These are phyloP conservation scores for Luperina nickerlii DNA, from an alignment of 2,888 invertebrate genomes.

Conservation along the genomic window DNA sequence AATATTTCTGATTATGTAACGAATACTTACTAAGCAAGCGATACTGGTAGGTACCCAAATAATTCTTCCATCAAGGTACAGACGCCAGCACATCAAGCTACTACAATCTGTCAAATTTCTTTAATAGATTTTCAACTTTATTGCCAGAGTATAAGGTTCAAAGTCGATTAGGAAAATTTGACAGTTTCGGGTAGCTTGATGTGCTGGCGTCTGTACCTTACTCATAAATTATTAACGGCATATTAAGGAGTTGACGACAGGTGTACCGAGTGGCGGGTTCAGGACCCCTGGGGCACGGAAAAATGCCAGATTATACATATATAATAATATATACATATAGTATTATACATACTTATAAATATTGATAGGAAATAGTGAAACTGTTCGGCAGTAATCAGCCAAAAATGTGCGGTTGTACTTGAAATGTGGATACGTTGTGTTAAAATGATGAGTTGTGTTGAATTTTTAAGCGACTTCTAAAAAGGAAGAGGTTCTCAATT, in stretches of 20 bases:
- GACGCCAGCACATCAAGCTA: too few species aligned
- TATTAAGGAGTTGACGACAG: conserved; percentile 40
- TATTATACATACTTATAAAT: conserved; percentile 20
- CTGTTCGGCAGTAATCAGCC: not conserved
- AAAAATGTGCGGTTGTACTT: not conserved
- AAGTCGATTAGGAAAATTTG: too few species aligned
- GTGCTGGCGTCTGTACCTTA: not conserved
- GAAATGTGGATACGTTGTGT: not conserved
- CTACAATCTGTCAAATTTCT: too few species aligned
- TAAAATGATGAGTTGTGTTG: not conserved
- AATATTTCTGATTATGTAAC: not conserved
- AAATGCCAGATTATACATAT: conserved; percentile 35
- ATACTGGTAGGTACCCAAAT: not conserved
- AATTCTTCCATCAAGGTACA: conserved; percentile 24
- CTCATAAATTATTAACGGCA: conserved; percentile 56
- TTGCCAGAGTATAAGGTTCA: too few species aligned
- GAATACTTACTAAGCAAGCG: not conserved
- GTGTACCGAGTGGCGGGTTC: conserved; percentile 8
- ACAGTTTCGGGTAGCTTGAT: too few species aligned
- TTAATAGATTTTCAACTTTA: too few species aligned
- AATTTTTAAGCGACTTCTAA: not conserved
- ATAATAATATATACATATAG: not conserved
- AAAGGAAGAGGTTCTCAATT: too few species aligned
- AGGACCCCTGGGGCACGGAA: conserved; percentile 23
- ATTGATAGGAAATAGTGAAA: conserved; percentile 17